A percentile compares a stretch with the other conserved stretches of the same genome.
Evolutionary conservation across 2,888 invertebrate genomes (phyloP).

Genomic region (Bruchidius siliquastri): DNA sequence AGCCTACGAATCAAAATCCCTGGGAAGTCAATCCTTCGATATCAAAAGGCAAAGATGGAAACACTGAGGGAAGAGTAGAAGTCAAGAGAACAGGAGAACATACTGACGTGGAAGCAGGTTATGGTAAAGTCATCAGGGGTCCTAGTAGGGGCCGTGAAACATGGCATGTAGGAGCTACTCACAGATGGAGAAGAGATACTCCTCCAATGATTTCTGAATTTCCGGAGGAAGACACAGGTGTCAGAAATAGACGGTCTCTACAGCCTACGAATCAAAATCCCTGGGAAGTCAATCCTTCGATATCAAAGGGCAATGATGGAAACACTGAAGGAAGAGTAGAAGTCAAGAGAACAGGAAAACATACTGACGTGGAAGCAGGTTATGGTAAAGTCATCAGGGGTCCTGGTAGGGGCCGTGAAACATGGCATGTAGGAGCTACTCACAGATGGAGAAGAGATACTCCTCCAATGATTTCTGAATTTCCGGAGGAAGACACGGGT

Average conservation of each 20-base stretch:
- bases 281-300: constrained; percentile 16
- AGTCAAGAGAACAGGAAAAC: constrained; percentile 15
- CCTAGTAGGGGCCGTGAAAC: constrained; percentile 18
- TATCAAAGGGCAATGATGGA: constrained; percentile 14
- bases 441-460: constrained; percentile 7
- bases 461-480: too few relatives aligned
- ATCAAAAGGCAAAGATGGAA: constrained; percentile 16
- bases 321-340: constrained; percentile 16
- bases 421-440: constrained; percentile 21
- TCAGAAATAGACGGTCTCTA: not conserved
- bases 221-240: too few relatives aligned
- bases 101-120: constrained; percentile 18
- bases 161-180: constrained; percentile 20
- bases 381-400: constrained; percentile 20
- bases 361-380: constrained; percentile 19
- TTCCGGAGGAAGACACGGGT: too few relatives aligned
- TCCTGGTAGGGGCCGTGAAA: constrained; percentile 17
- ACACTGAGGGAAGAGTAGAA: constrained; percentile 14
- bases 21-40: constrained; percentile 17
- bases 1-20: not conserved
- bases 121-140: constrained; percentile 19
- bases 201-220: too few relatives aligned
- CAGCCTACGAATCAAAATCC: not conserved
- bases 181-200: constrained; percentile 5
- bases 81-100: constrained; percentile 15